Evolutionary conservation across 1,140 invertebrate genomes (phyloP).

Genomic region (Drosophila micromelanica): DNA sequence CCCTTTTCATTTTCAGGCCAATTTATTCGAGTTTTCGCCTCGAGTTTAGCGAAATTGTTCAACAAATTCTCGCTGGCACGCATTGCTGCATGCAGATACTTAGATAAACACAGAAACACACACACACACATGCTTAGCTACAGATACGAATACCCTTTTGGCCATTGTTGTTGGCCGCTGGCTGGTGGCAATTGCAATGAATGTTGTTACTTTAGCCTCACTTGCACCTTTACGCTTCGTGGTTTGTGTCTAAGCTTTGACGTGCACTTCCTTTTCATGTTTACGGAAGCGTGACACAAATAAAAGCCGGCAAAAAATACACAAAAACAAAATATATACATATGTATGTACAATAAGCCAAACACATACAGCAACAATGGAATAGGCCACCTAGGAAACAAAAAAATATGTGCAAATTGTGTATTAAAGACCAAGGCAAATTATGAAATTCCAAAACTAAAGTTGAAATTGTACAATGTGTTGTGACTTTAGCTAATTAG

Average conservation of each 20-base stretch:
- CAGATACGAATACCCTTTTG: slow-evolving; percentile 54
- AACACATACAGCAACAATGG: slow-evolving; percentile 6
- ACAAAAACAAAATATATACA: slow-evolving; percentile 9
- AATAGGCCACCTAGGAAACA: not conserved
- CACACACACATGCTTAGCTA: not conserved
- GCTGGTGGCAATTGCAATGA: slow-evolving; percentile 76
- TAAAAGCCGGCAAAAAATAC: slow-evolving; percentile 49
- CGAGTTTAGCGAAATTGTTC: slow-evolving; percentile 73
- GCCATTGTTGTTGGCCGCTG: slow-evolving; percentile 46
- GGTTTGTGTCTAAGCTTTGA: slow-evolving; percentile 83
- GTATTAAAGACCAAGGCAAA: slow-evolving; percentile 9
- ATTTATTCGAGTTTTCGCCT: slow-evolving; percentile 56
- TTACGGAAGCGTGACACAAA: slow-evolving; percentile 66
- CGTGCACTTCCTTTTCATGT: slow-evolving; percentile 83
- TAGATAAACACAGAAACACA: slow-evolving; percentile 19
- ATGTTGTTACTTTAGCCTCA: slow-evolving; percentile 80
- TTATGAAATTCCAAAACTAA: slow-evolving; percentile 13
- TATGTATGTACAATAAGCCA: not conserved
- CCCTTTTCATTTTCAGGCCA: slow-evolving; percentile 70
- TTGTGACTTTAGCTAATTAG: not conserved
- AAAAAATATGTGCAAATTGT: slow-evolving; percentile 11
- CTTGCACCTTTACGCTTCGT: slow-evolving; percentile 82
- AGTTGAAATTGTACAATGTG: slow-evolving; percentile 2
- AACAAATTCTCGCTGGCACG: slow-evolving; percentile 81
- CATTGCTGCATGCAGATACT: slow-evolving; percentile 70